Percentiles rank a stretch among this genome's conserved stretches.
These are phyloP conservation scores for Anabas testudineus DNA, from an alignment of 2,797 vertebrate species.

Conservation along the genomic window DNA sequence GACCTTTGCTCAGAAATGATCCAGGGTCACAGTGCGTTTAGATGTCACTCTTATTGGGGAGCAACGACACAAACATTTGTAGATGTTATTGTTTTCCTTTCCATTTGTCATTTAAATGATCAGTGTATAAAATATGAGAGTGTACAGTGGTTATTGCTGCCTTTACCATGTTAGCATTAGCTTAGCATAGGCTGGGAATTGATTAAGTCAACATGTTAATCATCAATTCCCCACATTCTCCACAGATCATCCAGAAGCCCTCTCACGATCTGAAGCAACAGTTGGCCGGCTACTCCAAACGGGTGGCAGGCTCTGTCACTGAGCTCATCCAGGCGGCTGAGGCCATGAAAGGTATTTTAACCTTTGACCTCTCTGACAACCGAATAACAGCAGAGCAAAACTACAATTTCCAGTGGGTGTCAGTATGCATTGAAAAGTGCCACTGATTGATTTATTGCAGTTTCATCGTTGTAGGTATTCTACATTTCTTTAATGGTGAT, in stretches of 20 bases:
- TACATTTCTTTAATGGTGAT: no score
- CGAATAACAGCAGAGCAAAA: background rate
- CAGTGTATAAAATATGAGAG: background rate
- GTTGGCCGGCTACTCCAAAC: constrained; percentile 90
- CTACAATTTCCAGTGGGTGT: background rate
- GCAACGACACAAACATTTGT: no score
- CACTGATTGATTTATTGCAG: background rate
- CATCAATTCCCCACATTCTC: background rate
- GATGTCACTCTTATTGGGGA: no score
- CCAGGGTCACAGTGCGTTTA: no score
- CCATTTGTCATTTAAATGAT: no score
- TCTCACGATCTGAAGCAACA: constrained; percentile 93
- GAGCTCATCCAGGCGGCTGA: constrained; percentile 98
- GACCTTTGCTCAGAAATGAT: no score
- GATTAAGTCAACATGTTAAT: constrained; percentile 1
- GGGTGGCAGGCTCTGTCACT: constrained; percentile 92
- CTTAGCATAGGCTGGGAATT: background rate
- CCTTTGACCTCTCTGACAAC: constrained; percentile 16
- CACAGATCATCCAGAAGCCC: constrained; percentile 90
- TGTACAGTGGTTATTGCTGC: background rate
- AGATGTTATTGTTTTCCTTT: no score
- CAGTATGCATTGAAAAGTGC: background rate
- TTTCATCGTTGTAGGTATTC: background rate
- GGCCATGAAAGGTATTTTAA: constrained; percentile 94
- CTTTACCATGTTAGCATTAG: background rate